Conservation (phyloP, 2,888 invertebrate genomes). For the Tinea pellionella region DNA sequence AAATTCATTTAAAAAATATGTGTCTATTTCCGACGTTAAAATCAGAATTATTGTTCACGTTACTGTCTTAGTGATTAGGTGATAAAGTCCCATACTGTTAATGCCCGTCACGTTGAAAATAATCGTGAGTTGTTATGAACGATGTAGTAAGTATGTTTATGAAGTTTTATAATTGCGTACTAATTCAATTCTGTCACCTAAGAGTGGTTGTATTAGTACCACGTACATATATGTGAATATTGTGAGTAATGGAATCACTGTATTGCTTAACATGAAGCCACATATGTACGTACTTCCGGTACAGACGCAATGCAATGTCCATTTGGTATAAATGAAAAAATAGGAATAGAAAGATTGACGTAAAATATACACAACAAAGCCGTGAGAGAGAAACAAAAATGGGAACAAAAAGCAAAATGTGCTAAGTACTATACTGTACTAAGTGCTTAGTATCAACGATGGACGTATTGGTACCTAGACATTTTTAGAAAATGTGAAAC, state of each 20-base stretch:
- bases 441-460: too few relatives aligned
- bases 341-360: constrained; percentile 2
- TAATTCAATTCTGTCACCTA: not conserved
- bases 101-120: not conserved
- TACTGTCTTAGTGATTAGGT: not conserved
- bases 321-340: constrained; percentile 5
- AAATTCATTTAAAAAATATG: not conserved
- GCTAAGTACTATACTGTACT: too few relatives aligned
- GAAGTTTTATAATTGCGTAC: constrained; percentile 7
- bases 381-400: constrained; percentile 1
- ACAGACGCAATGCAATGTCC: not conserved
- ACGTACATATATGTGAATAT: not conserved
- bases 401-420: not conserved
- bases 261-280: not conserved
- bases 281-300: not conserved
- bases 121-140: constrained; percentile 12
- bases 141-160: not conserved
- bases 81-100: not conserved
- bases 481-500: not conserved
- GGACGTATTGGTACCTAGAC: not conserved
- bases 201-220: too few relatives aligned
- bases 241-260: constrained; percentile 2
- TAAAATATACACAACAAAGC: constrained; percentile 1
- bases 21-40: not conserved
- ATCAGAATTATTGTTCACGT: too few relatives aligned